Evolutionary conservation across 2,888 invertebrate species (phyloP), one percentile per base, ranked within the genome.

Genomic region (Gonocerus acuteangulatus): DNA sequence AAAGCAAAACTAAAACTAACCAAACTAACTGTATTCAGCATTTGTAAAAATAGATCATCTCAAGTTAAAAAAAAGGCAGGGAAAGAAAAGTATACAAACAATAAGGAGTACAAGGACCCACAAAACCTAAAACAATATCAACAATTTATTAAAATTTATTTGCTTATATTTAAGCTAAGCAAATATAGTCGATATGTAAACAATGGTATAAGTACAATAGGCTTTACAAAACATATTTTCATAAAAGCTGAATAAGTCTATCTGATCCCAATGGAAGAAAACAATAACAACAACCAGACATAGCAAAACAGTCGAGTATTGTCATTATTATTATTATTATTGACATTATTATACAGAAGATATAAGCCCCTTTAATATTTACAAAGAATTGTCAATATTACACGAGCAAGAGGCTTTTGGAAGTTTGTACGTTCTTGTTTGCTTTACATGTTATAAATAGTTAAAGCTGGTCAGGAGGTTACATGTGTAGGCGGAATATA

Each of bases 401-500:
- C 44, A 45, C n/a, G 49, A 9, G 22, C 22, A 47, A 22, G 45
- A 57, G 57, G 47, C 57, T 47, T 57, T 45, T 57, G 44, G 47
- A 47, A 57, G 47, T 44, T 57, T 57, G 54, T 54, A 54, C 54
- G 54, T 21, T 49, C 32, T 54, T 42, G 19, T 52, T 54, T 54
- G 42, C 42, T 54, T 54, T 42, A 51, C 36, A 51, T 54, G 34
- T 54, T 54, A 54, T 54, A 54, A 42, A 42, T 54, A 54, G 36
- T 54, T 54, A 54, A 54, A 54, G 54, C 54, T 54, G 52, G 54
- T 54, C 54, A 54, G 54, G 39, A 54, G 54, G 39, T 54, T 54
- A 54, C 22, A 54, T 45, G 27, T 57, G 45, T 36, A 42, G n/a
- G 45, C 42, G 36, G 54, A 54, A 54, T 39, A 39, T 16, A 34